Base-by-base conservation (phyloP, 2,888 invertebrate genomes). In the Acronicta psi region DNA sequence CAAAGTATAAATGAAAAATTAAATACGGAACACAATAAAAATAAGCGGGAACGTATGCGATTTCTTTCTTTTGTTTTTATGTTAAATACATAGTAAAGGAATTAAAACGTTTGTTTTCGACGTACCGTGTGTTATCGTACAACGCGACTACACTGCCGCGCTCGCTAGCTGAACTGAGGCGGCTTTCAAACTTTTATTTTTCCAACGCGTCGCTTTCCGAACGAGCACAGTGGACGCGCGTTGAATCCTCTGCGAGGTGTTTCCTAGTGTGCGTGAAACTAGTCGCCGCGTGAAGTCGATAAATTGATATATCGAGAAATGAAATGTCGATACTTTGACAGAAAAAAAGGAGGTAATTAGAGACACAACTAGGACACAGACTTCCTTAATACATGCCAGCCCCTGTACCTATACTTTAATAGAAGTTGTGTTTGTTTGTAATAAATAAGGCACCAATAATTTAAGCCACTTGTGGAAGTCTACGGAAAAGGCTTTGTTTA, bases 121-220 rank as follows among this genome's bases (percentile, higher is more conserved):
- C 91, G 81, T 88, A 92, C 92, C 91, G 88, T 69, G 80, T 78
- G 80, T 56, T 71, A 63, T 83, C 77, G 84, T 71, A 59, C 65
- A 62, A 86, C 84, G 81, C 89, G 86, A 82, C 87, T 78, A 54
- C 65, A 71, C 79, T 68, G 76, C 61, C 81, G 83, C 88, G 84
- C 79, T 84, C 84, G 83, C 75, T 82, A 82, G 86, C 90, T 89
- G 85, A 84, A 81, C 77, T 77, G 79, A 77, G 78, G 69, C 61
- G 63, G 65, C 79, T 85, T 86, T 81, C 78, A 80, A 83, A 84
- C 80, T 85, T 85, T 81, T 84, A 85, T 85, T 88, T 78, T 88
- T 87, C 85, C 85, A 69, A 82, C 82, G 86, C 83, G 77, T 85
- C 75, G 84, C 82, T 85, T 86, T 86, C 73, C 82, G 84, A 85